A percentile compares a stretch with the other conserved stretches of the same genome.
phyloP scores from a whole-genome alignment of 2,888 invertebrate species.

The Eilema griseolum region DNA sequence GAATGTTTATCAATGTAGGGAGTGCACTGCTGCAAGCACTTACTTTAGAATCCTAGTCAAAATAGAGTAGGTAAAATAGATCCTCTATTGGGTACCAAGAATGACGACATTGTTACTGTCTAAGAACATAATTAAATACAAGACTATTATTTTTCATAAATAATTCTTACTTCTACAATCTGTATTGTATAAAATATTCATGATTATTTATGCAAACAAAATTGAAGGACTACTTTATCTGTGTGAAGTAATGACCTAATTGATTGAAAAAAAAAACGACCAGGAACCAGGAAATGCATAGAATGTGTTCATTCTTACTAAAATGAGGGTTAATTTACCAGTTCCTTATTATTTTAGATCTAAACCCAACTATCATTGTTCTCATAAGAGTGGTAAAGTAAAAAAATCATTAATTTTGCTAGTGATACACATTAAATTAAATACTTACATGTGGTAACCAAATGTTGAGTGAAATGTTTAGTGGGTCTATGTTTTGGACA shows the following conservation, averaged over 20 bases:
- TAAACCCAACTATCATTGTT: neutral
- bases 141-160: too few species aligned
- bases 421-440: neutral
- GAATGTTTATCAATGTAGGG: too few species aligned
- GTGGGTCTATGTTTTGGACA: slow-evolving; percentile 93
- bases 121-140: too few species aligned
- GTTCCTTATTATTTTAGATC: neutral
- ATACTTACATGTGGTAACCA: slow-evolving; percentile 91
- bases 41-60: too few species aligned
- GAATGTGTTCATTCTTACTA: neutral
- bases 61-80: too few species aligned
- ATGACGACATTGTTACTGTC: too few species aligned
- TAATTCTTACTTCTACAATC: neutral
- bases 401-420: neutral
- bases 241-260: neutral
- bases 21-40: too few species aligned
- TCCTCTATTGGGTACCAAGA: too few species aligned
- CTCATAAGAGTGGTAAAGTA: neutral
- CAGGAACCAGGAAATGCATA: neutral
- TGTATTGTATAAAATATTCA: neutral
- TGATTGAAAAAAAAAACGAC: neutral
- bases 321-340: neutral
- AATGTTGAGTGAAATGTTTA: slow-evolving; percentile 88
- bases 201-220: neutral
- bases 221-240: slow-evolving; percentile 1